Evolutionary conservation across 2,797 vertebrate genomes (phyloP).

Genomic region (Anguilla obscura): DNA sequence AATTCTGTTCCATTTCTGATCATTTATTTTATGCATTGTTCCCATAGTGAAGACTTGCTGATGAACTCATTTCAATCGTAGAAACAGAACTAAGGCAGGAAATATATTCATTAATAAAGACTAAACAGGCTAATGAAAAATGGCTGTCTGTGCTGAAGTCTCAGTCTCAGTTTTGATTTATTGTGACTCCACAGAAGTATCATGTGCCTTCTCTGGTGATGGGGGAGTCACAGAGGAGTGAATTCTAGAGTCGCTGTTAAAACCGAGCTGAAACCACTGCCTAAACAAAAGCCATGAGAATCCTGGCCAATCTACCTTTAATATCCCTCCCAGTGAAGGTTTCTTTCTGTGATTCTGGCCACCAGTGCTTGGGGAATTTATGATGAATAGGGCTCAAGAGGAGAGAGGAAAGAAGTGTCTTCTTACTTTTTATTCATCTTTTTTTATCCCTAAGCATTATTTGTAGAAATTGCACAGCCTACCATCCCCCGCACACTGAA

Average conservation of each 20-base stretch:
- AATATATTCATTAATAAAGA: neutral
- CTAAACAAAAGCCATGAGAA: neutral
- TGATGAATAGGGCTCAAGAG: slow-evolving; percentile 10
- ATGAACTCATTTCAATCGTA: neutral
- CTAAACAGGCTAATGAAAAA: neutral
- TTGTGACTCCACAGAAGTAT: neutral
- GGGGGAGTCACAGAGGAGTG: neutral
- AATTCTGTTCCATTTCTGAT: neutral
- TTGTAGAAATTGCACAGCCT: slow-evolving; percentile 4
- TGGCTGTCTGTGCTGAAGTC: neutral
- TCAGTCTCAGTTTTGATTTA: neutral
- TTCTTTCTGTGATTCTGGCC: slow-evolving; percentile 3
- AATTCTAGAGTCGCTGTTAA: neutral
- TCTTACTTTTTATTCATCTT: slow-evolving; percentile 19
- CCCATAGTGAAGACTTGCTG: neutral
- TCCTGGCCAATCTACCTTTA: slow-evolving; percentile 11
- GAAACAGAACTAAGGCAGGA: neutral
- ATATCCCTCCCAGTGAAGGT: slow-evolving; percentile 13
- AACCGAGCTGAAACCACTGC: neutral
- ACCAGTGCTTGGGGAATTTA: neutral
- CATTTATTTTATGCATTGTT: neutral
- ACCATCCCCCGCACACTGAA: slow-evolving; percentile 20
- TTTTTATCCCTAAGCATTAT: neutral
- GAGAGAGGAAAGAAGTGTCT: neutral
- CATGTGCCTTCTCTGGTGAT: neutral